Evolutionary conservation across 1,140 invertebrate genomes (phyloP).

Genomic region (Gyrodactylus salaris): DNA sequence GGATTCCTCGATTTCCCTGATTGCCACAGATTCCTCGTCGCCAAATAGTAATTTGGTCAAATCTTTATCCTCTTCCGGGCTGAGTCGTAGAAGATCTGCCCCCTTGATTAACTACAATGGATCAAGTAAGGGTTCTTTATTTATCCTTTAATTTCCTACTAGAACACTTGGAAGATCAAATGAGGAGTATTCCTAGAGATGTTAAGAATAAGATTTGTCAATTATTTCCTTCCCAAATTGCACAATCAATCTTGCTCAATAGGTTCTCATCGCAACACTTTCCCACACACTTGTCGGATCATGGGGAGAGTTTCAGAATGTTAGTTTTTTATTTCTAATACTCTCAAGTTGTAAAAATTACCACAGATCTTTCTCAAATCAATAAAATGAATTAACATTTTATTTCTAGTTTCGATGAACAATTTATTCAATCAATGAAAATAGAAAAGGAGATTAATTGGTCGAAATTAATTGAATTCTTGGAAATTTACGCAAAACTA

Average conservation of each 20-base stretch:
- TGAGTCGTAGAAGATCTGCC: not conserved
- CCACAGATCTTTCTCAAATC: no score
- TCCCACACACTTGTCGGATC: not conserved
- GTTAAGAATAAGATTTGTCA: not conserved
- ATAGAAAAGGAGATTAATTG: not conserved
- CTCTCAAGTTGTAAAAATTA: not conserved
- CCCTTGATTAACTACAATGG: not conserved
- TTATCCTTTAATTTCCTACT: no score
- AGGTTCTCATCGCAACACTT: not conserved
- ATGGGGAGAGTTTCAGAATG: no score
- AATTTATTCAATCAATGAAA: no score
- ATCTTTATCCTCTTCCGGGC: not conserved
- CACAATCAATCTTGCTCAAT: not conserved
- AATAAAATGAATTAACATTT: no score
- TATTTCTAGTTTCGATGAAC: no score
- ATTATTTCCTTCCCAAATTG: not conserved
- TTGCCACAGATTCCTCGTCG: no score
- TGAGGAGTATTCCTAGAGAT: not conserved
- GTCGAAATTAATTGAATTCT: not conserved
- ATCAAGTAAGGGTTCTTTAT: not conserved
- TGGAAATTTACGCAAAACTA: not conserved
- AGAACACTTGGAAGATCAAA: not conserved
- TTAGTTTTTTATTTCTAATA: no score
- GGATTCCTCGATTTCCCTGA: not conserved
- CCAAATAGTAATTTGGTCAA: no score